A percentile compares a stretch with the other conserved stretches of the same genome.
phyloP scores from a whole-genome alignment of 2,797 vertebrate genomes.

The Sebastes nivosus region DNA sequence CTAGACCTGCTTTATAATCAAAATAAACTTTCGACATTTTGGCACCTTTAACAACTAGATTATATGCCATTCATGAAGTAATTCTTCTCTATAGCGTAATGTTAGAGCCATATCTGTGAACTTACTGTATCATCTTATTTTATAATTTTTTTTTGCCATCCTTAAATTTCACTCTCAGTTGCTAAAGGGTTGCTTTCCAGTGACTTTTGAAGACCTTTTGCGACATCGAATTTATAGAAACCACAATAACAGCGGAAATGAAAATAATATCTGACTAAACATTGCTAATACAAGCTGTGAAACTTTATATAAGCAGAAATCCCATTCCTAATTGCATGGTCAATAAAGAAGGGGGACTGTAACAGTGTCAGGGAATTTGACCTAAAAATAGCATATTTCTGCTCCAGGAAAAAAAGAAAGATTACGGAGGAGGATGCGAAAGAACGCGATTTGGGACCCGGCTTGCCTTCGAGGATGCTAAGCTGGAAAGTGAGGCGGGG shows the following conservation, averaged over 20 bases:
- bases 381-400: conserved; percentile 19
- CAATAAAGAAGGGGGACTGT: background rate
- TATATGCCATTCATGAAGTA: background rate
- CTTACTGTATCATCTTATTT: background rate
- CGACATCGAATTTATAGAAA: background rate
- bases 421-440: conserved; percentile 15
- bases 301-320: conserved; percentile 13
- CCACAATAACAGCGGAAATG: conserved; percentile 4
- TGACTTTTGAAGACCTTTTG: background rate
- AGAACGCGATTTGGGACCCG: conserved; percentile 10
- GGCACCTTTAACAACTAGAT: background rate
- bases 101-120: background rate
- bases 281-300: background rate
- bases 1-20: background rate
- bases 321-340: background rate
- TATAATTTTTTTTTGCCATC: background rate
- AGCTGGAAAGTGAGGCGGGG: conserved; percentile 45
- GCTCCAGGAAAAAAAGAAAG: conserved; percentile 6
- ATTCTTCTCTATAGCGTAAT: background rate
- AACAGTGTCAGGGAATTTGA: background rate
- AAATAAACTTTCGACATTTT: background rate
- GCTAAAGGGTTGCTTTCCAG: background rate
- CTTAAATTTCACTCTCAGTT: conserved; percentile 1
- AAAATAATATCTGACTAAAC: conserved; percentile 1
- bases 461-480: conserved; percentile 39